These are phyloP conservation scores for Epistrophella euchroma DNA, from an alignment of 2,888 invertebrate species.

Conservation along the genomic window DNA sequence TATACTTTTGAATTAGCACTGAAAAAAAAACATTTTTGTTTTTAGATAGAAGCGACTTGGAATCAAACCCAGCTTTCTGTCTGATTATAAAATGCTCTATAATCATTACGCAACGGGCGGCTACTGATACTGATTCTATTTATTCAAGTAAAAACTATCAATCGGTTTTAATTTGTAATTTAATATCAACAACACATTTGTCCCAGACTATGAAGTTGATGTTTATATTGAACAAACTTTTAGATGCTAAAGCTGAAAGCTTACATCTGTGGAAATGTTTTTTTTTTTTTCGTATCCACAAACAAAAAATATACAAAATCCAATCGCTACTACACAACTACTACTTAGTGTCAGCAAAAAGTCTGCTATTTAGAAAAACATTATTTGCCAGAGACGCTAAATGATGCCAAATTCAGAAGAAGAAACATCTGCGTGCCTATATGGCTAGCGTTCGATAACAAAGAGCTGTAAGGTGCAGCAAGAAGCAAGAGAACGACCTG, in stretches of 20 bases:
- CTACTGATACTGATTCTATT: no score
- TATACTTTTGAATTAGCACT: no score
- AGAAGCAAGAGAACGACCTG: slow-evolving; percentile 9
- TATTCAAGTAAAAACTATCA: background rate
- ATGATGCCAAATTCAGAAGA: slow-evolving; percentile 41
- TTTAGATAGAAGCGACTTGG: no score
- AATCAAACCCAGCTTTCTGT: no score
- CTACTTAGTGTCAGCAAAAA: slow-evolving; percentile 40
- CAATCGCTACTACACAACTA: slow-evolving; percentile 18
- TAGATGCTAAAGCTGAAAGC: slow-evolving; percentile 46
- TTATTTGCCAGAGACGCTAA: slow-evolving; percentile 15
- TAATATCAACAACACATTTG: background rate
- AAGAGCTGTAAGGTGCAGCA: slow-evolving; percentile 51
- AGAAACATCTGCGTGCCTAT: slow-evolving; percentile 54
- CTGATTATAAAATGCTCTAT: no score
- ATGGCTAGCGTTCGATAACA: slow-evolving; percentile 44
- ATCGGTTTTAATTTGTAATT: background rate
- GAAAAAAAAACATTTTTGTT: no score
- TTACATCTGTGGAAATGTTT: slow-evolving; percentile 55
- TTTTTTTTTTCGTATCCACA: background rate
- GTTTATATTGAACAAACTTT: slow-evolving; percentile 59
- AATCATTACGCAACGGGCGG: no score
- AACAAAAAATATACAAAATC: background rate
- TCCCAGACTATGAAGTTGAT: slow-evolving; percentile 15
- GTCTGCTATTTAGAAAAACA: slow-evolving; percentile 6